Conservation (phyloP, 1,140 invertebrate genomes). For the Drosophila paulistorum region DNA sequence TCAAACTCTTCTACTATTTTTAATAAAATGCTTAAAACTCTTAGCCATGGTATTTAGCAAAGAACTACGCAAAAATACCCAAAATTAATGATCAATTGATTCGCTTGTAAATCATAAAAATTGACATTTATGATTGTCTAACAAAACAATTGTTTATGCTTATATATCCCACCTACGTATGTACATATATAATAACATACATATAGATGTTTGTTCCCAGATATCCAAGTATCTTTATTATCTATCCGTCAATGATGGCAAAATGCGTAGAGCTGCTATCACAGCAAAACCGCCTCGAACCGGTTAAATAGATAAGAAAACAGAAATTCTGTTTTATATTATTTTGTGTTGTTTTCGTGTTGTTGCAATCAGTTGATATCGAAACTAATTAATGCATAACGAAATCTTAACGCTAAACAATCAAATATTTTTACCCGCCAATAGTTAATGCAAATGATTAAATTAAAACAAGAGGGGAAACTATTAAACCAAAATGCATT, state of each 20-base stretch:
- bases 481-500: neutral
- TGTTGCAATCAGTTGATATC: neutral
- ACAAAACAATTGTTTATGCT: constrained; percentile 27
- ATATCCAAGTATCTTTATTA: constrained; percentile 3
- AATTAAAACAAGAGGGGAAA: neutral
- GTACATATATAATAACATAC: neutral
- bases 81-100: neutral
- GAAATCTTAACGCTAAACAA: neutral
- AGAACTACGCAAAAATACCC: too few species aligned
- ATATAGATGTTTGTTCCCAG: neutral
- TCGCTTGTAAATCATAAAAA: constrained; percentile 37
- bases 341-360: neutral
- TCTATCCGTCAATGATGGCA: neutral
- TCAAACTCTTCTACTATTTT: too few species aligned
- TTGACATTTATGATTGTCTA: constrained; percentile 34
- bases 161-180: constrained; percentile 28
- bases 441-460: neutral
- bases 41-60: too few species aligned
- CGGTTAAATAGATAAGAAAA: constrained; percentile 24
- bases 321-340: constrained; percentile 13
- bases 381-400: constrained; percentile 23
- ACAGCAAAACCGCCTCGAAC: constrained; percentile 39
- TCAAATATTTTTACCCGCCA: neutral
- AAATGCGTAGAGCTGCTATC: constrained; percentile 7
- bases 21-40: too few species aligned